Conservation (phyloP, 1,140 invertebrate species). For the Aphis gossypii region DNA sequence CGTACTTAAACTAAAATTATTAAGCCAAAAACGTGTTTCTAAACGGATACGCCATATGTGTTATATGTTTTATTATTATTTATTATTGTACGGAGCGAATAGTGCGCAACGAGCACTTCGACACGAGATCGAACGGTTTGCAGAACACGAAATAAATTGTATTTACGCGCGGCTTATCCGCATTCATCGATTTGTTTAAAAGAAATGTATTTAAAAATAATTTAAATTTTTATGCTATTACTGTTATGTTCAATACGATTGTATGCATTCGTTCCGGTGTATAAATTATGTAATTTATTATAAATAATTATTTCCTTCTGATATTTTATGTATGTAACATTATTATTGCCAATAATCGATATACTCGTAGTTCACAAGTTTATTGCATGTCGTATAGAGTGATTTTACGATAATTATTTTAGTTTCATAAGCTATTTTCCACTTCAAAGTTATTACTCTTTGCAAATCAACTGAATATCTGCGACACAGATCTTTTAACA, state of each 20-base stretch:
- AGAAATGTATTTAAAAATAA: neutral
- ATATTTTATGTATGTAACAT: neutral
- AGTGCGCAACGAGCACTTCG: neutral
- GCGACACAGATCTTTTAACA: neutral
- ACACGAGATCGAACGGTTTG: neutral
- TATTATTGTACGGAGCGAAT: neutral
- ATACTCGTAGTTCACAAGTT: neutral
- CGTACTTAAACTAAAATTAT: slow-evolving; percentile 17
- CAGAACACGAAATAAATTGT: neutral
- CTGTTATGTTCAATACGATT: neutral
- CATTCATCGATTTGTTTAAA: neutral
- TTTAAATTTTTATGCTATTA: neutral
- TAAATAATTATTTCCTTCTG: neutral
- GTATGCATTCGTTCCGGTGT: neutral
- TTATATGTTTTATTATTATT: neutral
- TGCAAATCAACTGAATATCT: neutral
- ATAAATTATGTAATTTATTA: neutral
- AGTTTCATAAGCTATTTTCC: neutral
- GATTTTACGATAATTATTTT: neutral
- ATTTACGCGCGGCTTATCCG: neutral
- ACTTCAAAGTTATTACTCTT: neutral
- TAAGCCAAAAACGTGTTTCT: neutral
- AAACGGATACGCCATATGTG: neutral
- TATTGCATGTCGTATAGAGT: neutral
- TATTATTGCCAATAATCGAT: neutral